These are phyloP conservation scores for Corythaeola cristata DNA, from an alignment of 2,113 vertebrate species.

Conservation along the genomic window DNA sequence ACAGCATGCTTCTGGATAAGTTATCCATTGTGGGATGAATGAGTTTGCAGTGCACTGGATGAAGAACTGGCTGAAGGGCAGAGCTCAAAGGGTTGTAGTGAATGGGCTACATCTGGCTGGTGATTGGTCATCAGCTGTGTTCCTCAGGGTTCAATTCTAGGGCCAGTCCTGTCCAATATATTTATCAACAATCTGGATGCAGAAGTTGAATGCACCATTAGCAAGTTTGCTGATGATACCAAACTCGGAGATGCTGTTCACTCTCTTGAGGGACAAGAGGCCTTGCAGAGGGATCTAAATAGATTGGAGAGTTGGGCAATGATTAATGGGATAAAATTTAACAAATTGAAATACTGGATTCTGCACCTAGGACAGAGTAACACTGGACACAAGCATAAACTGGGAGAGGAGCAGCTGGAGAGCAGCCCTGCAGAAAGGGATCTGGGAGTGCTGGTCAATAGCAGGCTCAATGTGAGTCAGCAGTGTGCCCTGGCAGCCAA, in stretches of 20 bases:
- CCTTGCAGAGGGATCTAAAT: neutral
- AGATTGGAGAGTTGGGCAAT: neutral
- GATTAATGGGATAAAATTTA: neutral
- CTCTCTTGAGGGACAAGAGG: neutral
- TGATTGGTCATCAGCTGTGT: fast-evolving
- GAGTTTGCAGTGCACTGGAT: fast-evolving
- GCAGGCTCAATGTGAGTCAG: neutral
- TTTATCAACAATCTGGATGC: neutral
- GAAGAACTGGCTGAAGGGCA: neutral
- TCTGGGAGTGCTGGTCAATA: neutral
- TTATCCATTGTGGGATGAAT: neutral
- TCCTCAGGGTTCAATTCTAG: too few species aligned
- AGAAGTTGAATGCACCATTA: neutral
- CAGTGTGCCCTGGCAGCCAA: neutral
- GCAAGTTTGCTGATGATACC: neutral
- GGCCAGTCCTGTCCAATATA: neutral
- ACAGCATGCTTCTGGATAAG: neutral
- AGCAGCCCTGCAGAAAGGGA: neutral
- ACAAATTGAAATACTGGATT: neutral
- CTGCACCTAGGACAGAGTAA: neutral
- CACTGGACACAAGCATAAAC: fast-evolving
- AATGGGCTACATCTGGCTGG: neutral
- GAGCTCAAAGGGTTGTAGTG: neutral
- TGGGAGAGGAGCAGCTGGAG: neutral
- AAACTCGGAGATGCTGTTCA: neutral